Base-by-base conservation (phyloP, 2,888 invertebrate genomes). In the Schrankia costaestrigalis region DNA sequence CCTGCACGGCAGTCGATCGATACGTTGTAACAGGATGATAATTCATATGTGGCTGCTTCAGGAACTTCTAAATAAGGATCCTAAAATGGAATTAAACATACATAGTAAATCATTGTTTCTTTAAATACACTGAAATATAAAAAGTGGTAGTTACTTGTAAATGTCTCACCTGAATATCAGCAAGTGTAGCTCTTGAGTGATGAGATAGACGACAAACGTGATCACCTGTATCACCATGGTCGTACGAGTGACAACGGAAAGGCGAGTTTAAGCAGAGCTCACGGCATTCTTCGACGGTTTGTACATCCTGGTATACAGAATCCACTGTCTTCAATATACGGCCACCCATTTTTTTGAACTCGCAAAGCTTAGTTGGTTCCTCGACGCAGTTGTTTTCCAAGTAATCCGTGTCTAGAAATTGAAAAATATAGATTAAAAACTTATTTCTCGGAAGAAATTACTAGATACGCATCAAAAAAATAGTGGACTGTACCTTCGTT, bases 21-120 rank as follows among this genome's bases (percentile, higher is more conserved):
- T 27, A 97, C 96, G 81, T 97, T 97, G 90, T 97, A 97, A 78
- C 97, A 97, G 12, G 97, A 96, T 56, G 95, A 94, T 52, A 97
- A 85, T 84, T 97, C 97, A 85, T 95, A 97, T 8, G 97, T 97
- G 17, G 96, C 93, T 7, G 96, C 96, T 84, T 96, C 96, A 13
- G 95, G 94, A 18, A 97, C 96, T 76, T 95, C 95, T 60, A 96
- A 89, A 80, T 96, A 96, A 19, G 96, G 96, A 64, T 96, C 94
- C 93, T 94, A 73, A 36, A 83, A 56, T 41, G 11, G 41, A 32
- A 41, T 39, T 3, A 21, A 17, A 17, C 7, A 17, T 5, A 17
- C 17, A 17, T 5, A 17, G 7, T 17, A 17, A 17, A 5, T 5
- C 7, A 17, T 3, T 17, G 3, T 3, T 7, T 7, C 4, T 17